A percentile compares a stretch with the other conserved stretches of the same genome.
Conservation (phyloP, 1,140 invertebrate species). For the Babylonia areolata region DNA sequence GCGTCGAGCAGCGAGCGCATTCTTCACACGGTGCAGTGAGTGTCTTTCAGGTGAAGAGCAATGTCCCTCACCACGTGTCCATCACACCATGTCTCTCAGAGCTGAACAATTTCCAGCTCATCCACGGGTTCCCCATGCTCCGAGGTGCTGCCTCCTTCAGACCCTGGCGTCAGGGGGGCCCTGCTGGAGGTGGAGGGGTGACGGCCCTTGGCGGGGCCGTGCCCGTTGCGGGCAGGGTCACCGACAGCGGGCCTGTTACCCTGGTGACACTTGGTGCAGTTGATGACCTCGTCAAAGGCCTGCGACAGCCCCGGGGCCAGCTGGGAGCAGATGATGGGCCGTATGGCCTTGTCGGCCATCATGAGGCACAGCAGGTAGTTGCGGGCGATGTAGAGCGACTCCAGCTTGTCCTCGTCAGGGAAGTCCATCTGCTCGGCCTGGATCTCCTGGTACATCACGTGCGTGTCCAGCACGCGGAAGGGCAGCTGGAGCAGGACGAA, state of each 20-base stretch:
- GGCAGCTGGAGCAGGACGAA: constrained; percentile 66
- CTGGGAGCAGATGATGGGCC: constrained; percentile 55
- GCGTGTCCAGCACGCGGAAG: constrained; percentile 54
- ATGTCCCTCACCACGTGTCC: too few species aligned
- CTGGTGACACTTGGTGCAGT: constrained; percentile 49
- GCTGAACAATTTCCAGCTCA: constrained; percentile 14
- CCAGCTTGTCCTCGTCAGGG: constrained; percentile 29
- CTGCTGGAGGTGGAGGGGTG: constrained; percentile 19
- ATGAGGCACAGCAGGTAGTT: constrained; percentile 53
- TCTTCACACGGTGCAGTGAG: too few species aligned
- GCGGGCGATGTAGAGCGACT: constrained; percentile 45
- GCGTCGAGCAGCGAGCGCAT: too few species aligned
- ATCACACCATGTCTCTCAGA: too few species aligned
- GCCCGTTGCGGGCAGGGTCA: neutral
- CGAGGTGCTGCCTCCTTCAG: neutral
- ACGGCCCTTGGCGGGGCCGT: too few species aligned
- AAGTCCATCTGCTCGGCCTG: constrained; percentile 23
- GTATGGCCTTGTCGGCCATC: constrained; percentile 47
- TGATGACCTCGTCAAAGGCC: constrained; percentile 59
- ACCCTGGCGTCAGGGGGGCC: constrained; percentile 4
- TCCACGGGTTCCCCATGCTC: neutral
- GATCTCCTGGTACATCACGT: constrained; percentile 51
- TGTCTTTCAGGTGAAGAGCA: too few species aligned
- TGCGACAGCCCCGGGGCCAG: constrained; percentile 53
- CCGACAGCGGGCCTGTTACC: too few species aligned